Evolutionary conservation across 2,888 invertebrate species (phyloP), one percentile per base, ranked within the genome.

Genomic region (Stenurella melanura): DNA sequence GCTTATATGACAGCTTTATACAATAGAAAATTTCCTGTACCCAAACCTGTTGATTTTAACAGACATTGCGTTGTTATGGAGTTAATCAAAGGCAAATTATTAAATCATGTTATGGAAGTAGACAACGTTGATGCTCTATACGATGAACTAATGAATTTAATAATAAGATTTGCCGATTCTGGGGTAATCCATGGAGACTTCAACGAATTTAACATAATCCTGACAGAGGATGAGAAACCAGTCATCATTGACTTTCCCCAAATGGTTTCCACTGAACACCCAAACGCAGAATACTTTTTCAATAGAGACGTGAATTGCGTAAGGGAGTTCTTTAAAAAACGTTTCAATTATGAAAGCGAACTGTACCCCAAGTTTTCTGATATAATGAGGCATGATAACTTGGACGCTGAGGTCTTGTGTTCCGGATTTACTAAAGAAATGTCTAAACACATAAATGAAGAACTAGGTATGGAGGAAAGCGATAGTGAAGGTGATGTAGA

Each of bases 181-280:
- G 99, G 99, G 0, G 96, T 99, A 2, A 99, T 99, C 84, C 99
- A 99, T 89, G 97, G 98, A 0, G 99, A 99, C 91, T 99, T 98
- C 89, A 99, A 99, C 88, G 99, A 99, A 90, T 99, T 99, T 90
- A 99, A 99, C 89, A 93, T 99, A 79, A 97, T 99, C 95, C 91
- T 96, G 0, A 93, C 93, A 54, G 93, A 94, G 71, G 94, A 95
- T 0, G 94, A 94, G 18, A 95, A 95, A 80, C 95, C 97, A 0
- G 91, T 97, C 66, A 91, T 99, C 82, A 98, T 99, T 79, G 99
- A 99, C 91, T 99, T 99, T 89, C 99, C 99, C 0, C 99, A 99
- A 91, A 99, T 99, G 98, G 94, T 99, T 72, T 98, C 98, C 7
- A 98, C 96, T 0, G 94, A 95, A 26, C 99, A 99, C 90, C 87